Evolutionary conservation across 2,888 invertebrate species (phyloP).

Genomic region (Chrysolina americana): DNA sequence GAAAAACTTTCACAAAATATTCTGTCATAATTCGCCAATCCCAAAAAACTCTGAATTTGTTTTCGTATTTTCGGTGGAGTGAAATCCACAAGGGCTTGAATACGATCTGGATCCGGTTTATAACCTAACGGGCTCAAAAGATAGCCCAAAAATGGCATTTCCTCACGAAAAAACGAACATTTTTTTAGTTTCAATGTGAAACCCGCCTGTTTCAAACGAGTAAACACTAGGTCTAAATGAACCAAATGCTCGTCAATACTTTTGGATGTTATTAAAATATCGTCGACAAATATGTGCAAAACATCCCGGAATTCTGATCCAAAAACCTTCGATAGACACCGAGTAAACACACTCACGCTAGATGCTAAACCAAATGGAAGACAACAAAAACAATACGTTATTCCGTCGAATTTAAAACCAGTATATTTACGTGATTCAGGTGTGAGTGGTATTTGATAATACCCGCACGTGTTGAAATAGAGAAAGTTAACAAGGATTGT

Average conservation of each 20-base stretch:
- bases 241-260: background rate
- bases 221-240: background rate
- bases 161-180: background rate
- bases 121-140: background rate
- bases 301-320: no score
- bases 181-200: background rate
- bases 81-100: background rate
- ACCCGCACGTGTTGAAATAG: no score
- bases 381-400: no score
- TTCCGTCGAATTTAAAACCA: no score
- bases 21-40: background rate
- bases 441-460: no score
- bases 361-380: no score
- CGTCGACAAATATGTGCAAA: no score
- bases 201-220: background rate
- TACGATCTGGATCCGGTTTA: background rate
- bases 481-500: background rate
- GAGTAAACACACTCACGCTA: no score
- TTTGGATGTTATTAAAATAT: background rate
- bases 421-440: no score
- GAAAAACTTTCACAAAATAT: background rate
- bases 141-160: background rate
- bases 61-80: background rate
- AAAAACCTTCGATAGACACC: no score
- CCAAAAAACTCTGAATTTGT: background rate